These are phyloP conservation scores for Myotis yumanensis DNA, from an alignment of 2,113 vertebrate genomes.

Conservation along the genomic window DNA sequence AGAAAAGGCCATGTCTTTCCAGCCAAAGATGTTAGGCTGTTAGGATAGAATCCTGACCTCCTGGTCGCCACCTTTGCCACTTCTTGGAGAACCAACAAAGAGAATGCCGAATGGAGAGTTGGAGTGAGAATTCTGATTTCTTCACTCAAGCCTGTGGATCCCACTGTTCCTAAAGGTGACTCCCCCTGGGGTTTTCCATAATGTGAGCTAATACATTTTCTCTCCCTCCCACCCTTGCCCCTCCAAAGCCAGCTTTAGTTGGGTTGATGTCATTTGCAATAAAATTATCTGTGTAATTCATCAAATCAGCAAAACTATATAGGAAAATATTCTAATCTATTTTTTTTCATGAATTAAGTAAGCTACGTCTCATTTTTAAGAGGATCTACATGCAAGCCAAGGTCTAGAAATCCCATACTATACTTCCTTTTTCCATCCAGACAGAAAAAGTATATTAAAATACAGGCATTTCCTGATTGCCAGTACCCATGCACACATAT, in stretches of 20 bases:
- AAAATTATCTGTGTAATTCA: conserved; percentile 16
- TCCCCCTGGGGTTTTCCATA: background rate
- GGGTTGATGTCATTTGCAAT: conserved; percentile 26
- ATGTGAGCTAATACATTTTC: background rate
- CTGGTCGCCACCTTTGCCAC: background rate
- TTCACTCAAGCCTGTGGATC: background rate
- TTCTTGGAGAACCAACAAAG: background rate
- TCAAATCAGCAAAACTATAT: background rate
- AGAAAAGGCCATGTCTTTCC: background rate
- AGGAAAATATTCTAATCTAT: background rate
- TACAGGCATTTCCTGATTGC: conserved; percentile 24
- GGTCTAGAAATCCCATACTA: background rate
- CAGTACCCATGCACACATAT: background rate
- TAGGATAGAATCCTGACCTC: background rate
- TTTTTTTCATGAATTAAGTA: background rate
- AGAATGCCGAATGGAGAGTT: background rate
- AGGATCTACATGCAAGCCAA: background rate
- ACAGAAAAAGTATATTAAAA: conserved; percentile 50
- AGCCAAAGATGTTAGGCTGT: background rate
- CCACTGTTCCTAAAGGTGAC: background rate
- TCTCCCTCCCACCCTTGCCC: background rate
- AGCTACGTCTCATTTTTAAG: background rate
- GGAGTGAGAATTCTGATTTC: background rate
- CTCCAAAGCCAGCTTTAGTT: background rate
- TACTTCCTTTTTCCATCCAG: background rate